Evolutionary conservation across 2,797 vertebrate genomes (phyloP), one percentile per base, ranked within the genome.

Genomic region (Morelia viridis): DNA sequence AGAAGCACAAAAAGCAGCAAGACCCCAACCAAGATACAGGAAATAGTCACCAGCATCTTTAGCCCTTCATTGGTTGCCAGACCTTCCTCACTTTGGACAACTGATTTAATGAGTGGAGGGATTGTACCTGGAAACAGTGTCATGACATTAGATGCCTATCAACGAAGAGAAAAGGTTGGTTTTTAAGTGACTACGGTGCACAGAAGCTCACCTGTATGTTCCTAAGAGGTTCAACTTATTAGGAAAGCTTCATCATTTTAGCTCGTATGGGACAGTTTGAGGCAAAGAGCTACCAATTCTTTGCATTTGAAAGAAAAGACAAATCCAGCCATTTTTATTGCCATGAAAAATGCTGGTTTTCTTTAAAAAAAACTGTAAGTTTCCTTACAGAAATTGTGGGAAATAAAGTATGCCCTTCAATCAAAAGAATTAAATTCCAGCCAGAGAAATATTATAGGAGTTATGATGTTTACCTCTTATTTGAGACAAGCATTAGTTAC

Each of bases 31-130:
- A 99, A 97, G 96, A 99, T 97, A 71, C 98, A 99, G 93, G 99
- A 99, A 96, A 99, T 98, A 95, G 99, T 99, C 97, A 99, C 99
- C 97, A 99, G 98, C 99, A 99, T 99, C 97, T 99, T 99, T 89
- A 99, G 98, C 28, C 99, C 99, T 90, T 98, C 98, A 2, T 98
- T 99, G 97, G 98, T 98, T 0, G 98, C 98, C 98, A 99, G 98
- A 95, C 98, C 99, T 96, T 98, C 98, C 87, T 99, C 98, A 57
- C 98, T 98, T 93, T 99, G 98, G 93, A 99, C 98, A 90, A 98
- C 98, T 1, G 97, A 98, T 93, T 99, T 99, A 95, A 99, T 98
- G 97, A 99, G 97, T 53, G 99, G 99, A 92, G 99, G 98, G 96
- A 99, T 99, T 89, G 99, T 99, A 97, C 98, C 99, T 99, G 97